Percentiles rank a stretch among this genome's conserved stretches.
Evolutionary conservation across 2,797 vertebrate genomes (phyloP).

Genomic region (Sebastes variabilis): DNA sequence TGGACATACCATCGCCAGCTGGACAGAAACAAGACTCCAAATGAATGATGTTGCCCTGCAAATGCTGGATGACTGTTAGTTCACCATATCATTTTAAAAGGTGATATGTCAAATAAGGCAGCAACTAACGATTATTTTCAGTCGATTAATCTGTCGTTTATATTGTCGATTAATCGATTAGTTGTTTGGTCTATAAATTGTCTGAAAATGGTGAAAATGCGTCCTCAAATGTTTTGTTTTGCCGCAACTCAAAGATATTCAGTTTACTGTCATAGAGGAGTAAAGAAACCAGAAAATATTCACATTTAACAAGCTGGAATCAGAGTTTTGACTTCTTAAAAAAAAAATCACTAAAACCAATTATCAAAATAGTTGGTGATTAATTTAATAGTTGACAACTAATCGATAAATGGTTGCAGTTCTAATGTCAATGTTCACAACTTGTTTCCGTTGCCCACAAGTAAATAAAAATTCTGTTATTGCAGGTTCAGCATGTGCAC

Average conservation of each 20-base stretch:
- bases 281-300: background rate
- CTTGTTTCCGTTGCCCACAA: too few relatives aligned
- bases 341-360: too few relatives aligned
- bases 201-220: background rate
- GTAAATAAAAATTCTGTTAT: background rate
- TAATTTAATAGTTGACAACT: background rate
- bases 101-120: background rate
- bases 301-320: too few relatives aligned
- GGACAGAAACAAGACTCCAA: background rate
- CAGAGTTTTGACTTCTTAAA: too few relatives aligned
- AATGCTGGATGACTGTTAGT: background rate
- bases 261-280: background rate
- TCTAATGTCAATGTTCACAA: background rate
- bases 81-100: background rate
- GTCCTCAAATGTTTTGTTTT: background rate
- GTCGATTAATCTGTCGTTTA: too few relatives aligned
- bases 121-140: background rate
- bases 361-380: background rate
- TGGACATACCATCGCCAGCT: background rate
- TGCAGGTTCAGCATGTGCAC: background rate
- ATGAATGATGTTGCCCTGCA: background rate
- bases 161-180: background rate
- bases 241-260: background rate
- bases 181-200: background rate
- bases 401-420: background rate